Evolutionary conservation across 2,797 vertebrate genomes (phyloP).

Genomic region (Eulemur coronatus): DNA sequence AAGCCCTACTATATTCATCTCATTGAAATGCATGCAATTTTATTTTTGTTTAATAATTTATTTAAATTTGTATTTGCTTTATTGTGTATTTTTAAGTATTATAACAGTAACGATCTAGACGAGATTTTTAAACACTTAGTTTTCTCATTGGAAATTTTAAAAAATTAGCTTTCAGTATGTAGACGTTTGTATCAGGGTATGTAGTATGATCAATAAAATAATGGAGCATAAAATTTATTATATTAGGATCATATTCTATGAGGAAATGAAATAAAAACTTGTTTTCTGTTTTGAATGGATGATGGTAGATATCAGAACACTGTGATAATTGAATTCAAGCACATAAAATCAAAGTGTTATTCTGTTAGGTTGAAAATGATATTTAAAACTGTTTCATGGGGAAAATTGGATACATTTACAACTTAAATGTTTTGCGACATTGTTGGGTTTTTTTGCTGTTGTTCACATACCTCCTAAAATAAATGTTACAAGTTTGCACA

Average conservation of each 20-base stretch:
- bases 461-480: background rate
- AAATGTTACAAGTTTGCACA: background rate
- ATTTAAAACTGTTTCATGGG: background rate
- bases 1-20: background rate
- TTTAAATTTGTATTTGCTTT: constrained; percentile 39
- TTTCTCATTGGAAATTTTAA: background rate
- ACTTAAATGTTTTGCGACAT: background rate
- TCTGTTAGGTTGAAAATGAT: background rate
- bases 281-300: constrained; percentile 31
- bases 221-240: background rate
- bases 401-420: background rate
- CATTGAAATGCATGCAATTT: background rate
- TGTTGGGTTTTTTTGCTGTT: background rate
- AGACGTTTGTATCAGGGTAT: constrained; percentile 12
- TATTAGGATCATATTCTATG: background rate
- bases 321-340: background rate
- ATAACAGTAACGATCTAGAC: background rate
- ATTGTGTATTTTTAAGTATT: constrained; percentile 26
- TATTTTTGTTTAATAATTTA: background rate
- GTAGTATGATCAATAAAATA: background rate
- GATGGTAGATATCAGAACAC: background rate
- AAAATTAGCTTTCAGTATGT: background rate
- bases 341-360: background rate
- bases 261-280: background rate
- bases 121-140: background rate